A percentile compares a stretch with the other conserved stretches of the same genome.
These are phyloP conservation scores for Heliangelus exortis DNA, from an alignment of 2,797 vertebrate genomes.

Conservation along the genomic window DNA sequence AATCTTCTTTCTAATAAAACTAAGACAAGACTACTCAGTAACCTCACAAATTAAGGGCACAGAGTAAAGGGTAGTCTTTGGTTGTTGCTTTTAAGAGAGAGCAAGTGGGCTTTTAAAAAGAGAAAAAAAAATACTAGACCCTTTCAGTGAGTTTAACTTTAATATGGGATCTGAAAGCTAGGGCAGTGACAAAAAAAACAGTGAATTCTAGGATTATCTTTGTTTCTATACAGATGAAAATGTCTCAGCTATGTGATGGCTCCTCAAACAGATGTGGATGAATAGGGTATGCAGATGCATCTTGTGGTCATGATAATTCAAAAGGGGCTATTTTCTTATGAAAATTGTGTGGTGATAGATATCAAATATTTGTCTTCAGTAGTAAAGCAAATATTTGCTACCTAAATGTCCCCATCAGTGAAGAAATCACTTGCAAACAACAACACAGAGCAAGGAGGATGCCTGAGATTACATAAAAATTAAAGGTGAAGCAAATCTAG, in stretches of 20 bases:
- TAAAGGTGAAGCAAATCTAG: not conserved
- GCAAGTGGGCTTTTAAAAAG: not conserved
- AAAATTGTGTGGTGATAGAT: not conserved
- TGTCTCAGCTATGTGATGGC: not conserved
- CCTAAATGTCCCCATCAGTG: not conserved
- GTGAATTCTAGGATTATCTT: not conserved
- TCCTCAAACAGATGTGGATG: not conserved
- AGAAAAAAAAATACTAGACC: not conserved
- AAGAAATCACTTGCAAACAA: slow-evolving; percentile 21
- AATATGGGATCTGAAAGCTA: not conserved
- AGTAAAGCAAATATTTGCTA: slow-evolving; percentile 38
- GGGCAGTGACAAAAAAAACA: not conserved
- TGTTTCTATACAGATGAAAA: not conserved
- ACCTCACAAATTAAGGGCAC: not conserved
- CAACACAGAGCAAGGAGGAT: not conserved
- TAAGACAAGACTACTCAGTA: not conserved
- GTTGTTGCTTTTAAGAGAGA: not conserved
- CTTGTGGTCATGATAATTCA: not conserved
- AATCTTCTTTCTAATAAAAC: slow-evolving; percentile 22
- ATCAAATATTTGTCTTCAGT: slow-evolving; percentile 29
- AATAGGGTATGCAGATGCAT: not conserved
- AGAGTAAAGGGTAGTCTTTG: not conserved
- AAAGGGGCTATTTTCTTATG: slow-evolving; percentile 1
- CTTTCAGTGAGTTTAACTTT: not conserved
- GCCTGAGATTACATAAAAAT: not conserved